Base-by-base conservation (phyloP, 2,113 vertebrate species). In the Cephalopholis sonnerati region DNA sequence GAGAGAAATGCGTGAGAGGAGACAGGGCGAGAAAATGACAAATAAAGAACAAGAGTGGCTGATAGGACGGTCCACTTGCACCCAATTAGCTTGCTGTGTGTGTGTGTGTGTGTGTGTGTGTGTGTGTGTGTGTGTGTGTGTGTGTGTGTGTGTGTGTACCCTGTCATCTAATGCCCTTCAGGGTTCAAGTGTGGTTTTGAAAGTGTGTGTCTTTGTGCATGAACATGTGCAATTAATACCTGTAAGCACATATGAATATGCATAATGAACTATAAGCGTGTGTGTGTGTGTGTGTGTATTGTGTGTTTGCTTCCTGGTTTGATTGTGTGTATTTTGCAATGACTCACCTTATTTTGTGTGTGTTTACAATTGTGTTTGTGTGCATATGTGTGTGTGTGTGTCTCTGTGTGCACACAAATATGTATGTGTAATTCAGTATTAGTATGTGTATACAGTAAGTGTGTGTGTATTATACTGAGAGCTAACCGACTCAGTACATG, bases 1-100 rank as follows among this genome's bases (percentile, higher is more conserved):
- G 22, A 79, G 59, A 20, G 20, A 44, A 61, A 44, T 54, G 50
- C 4, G 51, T 27, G n/a, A n/a, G 39, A 46, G 36, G 54, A 72
- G 50, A 65, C 3, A 7, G 5, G 16, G 32, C 18, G 61, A 72
- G 71, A 82, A 75, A 57, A 73, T 25, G 65, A 76, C 51, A 75
- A 48, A 81, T 64, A 57, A 48, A 79, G 67, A 74, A 69, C 24
- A 61, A 61, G 5, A 76, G 65, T 54, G 73, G 46, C 24, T 55
- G 75, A 77, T 32, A 44, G 65, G 68, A 55, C 22, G 25, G 71
- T 74, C 74, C 77, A 90, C 67, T 82, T 77, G 74, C 63, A 62
- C 76, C 77, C 51, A 80, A 75, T 91, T 84, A 85, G 57, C 48
- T 24, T 32, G 32, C n/a, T 59, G 57, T 58, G 44, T 50, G 32